Evolutionary conservation across 2,888 invertebrate species (phyloP).

Genomic region (Ichneumoninae sp.): DNA sequence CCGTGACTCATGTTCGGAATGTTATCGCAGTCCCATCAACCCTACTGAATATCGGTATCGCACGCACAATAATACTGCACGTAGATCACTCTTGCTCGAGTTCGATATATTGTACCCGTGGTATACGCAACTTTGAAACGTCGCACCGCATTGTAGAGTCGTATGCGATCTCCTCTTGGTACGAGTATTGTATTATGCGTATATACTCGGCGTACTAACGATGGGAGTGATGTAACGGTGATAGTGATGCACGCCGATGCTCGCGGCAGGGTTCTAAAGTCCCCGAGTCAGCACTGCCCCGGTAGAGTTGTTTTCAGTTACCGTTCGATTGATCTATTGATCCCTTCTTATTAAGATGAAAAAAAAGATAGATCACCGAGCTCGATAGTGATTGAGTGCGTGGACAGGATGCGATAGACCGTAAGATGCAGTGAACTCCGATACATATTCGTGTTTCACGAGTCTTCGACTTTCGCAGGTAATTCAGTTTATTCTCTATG

Average conservation of each 20-base stretch:
- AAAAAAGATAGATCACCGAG: neutral
- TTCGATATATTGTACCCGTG: conserved; percentile 11
- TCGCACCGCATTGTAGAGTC: conserved; percentile 6
- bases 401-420: conserved; percentile 23
- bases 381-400: conserved; percentile 13
- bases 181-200: conserved; percentile 21
- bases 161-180: conserved; percentile 13
- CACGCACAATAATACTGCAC: conserved; percentile 39
- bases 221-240: conserved; percentile 30
- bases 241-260: conserved; percentile 21
- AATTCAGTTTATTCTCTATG: neutral
- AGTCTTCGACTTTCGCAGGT: conserved; percentile 2
- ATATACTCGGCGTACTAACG: conserved; percentile 6
- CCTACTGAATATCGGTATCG: conserved; percentile 52
- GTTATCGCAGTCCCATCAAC: conserved; percentile 69
- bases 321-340: conserved; percentile 46
- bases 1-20: conserved; percentile 70
- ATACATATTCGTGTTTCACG: conserved; percentile 18
- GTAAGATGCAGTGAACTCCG: conserved; percentile 8
- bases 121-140: neutral
- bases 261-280: conserved; percentile 11
- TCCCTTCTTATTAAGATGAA: conserved; percentile 14
- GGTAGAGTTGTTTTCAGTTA: conserved; percentile 32
- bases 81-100: neutral
- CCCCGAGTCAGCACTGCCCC: conserved; percentile 10